Base-by-base conservation (phyloP, 2,113 vertebrate species). In the Neogobius melanostomus region DNA sequence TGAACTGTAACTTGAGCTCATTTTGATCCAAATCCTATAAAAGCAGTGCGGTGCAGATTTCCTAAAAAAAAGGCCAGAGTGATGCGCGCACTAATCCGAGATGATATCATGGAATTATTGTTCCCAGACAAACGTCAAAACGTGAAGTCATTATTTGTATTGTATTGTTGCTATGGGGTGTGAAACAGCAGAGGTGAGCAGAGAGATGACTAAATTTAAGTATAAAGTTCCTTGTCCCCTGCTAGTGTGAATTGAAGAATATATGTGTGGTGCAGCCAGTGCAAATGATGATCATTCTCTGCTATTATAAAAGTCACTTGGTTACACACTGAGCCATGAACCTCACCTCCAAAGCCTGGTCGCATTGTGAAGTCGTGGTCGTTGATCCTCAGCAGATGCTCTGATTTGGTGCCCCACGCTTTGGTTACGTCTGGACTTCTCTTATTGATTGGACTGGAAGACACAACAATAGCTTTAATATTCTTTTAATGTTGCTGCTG, bases 301-400 rank as follows among this genome's bases (percentile, higher is more conserved):
- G 28, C 28, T 36, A 2, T 36, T 36, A 36, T 36, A 36, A 36
- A 36, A 36, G 28, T 2, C 28, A 2, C 28, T 36, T 47, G 46
- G 46, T 47, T 47, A 47, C 46, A 47, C 10, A 47, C 46, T 7
- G 10, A 47, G 46, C 2, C n/a, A 8, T 15, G 15, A 4, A 17
- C 52, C 91, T n/a, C 91, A 98, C 97, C 97, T 94, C 97, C 96
- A 73, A 98, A 98, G 17, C 95, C 95, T 15, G 97, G 97, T 68
- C 97, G 92, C 97, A 98, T 97, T 69, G 95, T 97, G 88, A 98
- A 98, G 79, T 98, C 97, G 0, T 98, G 97, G 82, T 96, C 94
- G 0, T 95, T 93, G 87, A 97, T 95, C 87, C 94, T 91, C 74
- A 98, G 93, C 59, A 96, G 93, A 74, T 97, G 95, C 67, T 98